Evolutionary conservation across 2,797 vertebrate genomes (phyloP), one percentile per base, ranked within the genome.

Genomic region (Threskiornis aethiopicus): DNA sequence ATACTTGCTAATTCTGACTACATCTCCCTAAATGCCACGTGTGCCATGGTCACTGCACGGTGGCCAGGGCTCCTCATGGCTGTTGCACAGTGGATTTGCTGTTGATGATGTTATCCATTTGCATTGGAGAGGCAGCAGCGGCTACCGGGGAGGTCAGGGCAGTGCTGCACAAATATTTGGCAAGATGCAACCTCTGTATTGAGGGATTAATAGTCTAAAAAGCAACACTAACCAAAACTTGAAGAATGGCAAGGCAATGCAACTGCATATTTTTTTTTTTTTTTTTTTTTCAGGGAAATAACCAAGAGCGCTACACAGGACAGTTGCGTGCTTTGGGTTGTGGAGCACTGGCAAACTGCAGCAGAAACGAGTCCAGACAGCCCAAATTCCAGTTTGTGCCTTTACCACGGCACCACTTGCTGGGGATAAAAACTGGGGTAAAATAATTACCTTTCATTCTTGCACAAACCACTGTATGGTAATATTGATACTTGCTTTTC

Each of bases 51-150:
- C 52, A 15, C 11, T 13, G 52, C 31, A 1, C 0, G 2, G 39
- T 4, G 8, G 21, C 1, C 26, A 9, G 51, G 28, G 31, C 41
- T 37, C 26, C 20, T 51, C 6, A 0, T 10, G 33, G 25, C 80
- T 9, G 0, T 9, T 8, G 3, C 21, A 6, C 9, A 5, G 7
- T 0, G 1, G 31, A 0, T 26, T 49, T 52, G 39, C 85, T 54
- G 46, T 2, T 39, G n/a, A 17, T 13, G 20, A 21, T 4, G 8
- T 18, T 19, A 31, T 21, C 39, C 6, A 0, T 29, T n/a, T 4
- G 28, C 57, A 1, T 4, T 29, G 69, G 15, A 28, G 28, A 31
- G 35, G 51, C 76, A 41, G 26, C 47, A 2, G 2, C 4, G 24
- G 58, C 31, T 57, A 3, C 2, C 0, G 0, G 33, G 29, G 21